Percentiles rank a stretch among this genome's conserved stretches.
These are phyloP conservation scores for Limonius californicus DNA, from an alignment of 1,140 invertebrate genomes.

Conservation along the genomic window DNA sequence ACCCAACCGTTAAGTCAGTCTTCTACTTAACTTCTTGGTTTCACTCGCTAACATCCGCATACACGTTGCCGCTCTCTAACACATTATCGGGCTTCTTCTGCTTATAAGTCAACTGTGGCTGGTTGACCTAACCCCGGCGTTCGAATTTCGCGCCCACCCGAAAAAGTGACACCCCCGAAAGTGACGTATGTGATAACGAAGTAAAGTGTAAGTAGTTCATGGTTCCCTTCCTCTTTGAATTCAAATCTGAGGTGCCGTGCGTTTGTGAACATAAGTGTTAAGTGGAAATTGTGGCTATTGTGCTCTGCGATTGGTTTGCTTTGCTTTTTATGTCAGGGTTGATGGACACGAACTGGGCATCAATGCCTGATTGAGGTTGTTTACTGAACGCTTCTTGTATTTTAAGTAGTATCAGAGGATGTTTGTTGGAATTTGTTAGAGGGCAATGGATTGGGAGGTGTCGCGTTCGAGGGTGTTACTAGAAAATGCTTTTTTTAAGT, in stretches of 20 bases:
- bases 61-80: not conserved
- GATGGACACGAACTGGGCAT: not conserved
- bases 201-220: not conserved
- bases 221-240: not conserved
- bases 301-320: not conserved
- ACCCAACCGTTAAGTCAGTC: conserved; percentile 6
- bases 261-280: not conserved
- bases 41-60: conserved; percentile 1
- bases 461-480: too few species aligned
- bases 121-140: not conserved
- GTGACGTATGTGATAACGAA: not conserved
- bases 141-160: not conserved
- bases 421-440: too few species aligned
- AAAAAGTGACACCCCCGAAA: not conserved
- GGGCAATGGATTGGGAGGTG: too few species aligned
- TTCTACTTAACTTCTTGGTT: not conserved
- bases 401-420: too few species aligned
- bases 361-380: too few species aligned
- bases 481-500: too few species aligned
- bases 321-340: not conserved
- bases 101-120: not conserved
- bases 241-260: not conserved
- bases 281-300: not conserved
- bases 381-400: too few species aligned
- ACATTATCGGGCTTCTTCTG: not conserved